Evolutionary conservation across 2,888 invertebrate genomes (phyloP).

Genomic region (Sarcophaga carnaria): DNA sequence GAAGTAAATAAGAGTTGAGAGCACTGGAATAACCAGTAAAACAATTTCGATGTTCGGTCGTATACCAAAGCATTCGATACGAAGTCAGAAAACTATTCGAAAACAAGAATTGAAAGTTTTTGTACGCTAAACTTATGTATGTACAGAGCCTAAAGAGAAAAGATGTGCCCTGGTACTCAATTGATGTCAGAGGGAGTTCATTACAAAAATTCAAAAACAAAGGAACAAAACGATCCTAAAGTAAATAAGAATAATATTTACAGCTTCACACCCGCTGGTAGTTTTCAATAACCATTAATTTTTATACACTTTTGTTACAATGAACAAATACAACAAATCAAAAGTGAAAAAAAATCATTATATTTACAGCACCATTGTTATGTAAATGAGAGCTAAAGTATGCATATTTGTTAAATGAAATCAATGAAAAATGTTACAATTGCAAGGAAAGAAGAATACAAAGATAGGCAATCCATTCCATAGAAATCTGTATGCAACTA

Average conservation of each 20-base stretch:
- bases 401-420: constrained; percentile 20
- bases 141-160: no score
- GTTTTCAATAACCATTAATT: constrained; percentile 37
- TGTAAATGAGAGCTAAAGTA: constrained; percentile 59
- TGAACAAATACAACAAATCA: constrained; percentile 25
- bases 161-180: no score
- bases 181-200: no score
- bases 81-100: no score
- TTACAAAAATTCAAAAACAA: background rate
- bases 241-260: constrained; percentile 41
- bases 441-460: constrained; percentile 7
- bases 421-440: constrained; percentile 20
- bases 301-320: background rate
- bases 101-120: no score
- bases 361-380: constrained; percentile 65
- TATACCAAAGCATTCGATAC: no score
- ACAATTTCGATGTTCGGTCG: no score
- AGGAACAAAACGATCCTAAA: background rate
- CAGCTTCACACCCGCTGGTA: constrained; percentile 57
- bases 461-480: constrained; percentile 7
- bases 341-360: constrained; percentile 28
- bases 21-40: no score
- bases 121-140: no score
- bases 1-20: no score
- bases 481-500: constrained; percentile 13